Base-by-base conservation (phyloP, 2,113 vertebrate species). In the Mus spicilegus region DNA sequence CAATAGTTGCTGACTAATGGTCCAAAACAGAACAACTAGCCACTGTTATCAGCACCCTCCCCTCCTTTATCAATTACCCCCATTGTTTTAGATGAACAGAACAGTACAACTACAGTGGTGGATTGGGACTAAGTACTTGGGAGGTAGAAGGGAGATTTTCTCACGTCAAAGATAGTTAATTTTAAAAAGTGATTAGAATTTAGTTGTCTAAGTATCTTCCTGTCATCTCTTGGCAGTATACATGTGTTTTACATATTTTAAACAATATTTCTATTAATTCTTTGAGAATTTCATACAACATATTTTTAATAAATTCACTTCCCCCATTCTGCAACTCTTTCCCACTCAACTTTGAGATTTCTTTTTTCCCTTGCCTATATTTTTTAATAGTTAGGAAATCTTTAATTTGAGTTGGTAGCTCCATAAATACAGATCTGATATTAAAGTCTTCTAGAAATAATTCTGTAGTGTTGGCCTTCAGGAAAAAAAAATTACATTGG, bases 81-180 rank as follows among this genome's bases (percentile, higher is more conserved):
- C 30, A 20, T 73, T 84, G 13, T 94, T 33, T 69, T 56, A 89
- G 17, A 91, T 30, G 54, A 51, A 80, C 2, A 72, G 20, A 87
- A 65, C 39, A 39, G 76, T 92, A 73, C 9, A 86, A 10, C 1
- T 76, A 13, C 12, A 89, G 76, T 58, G 30, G 20, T 19, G 73
- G 30, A 36, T 7, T 67, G 54, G 42, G 11, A 73, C 30, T 33
- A 13, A 54, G 33, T 7, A 17, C 17, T 33, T 3, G 17, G 56
- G 11, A 90, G 49, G 28, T 33, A 46, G 70, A 26, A 87, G 4
- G 6, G 19, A 42, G 73, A 58, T 73, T 89, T 90, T 84, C 80
- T 51, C 86, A 84, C 69, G 91, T 95, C 39, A 81, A 76, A 93
- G 84, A 36, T 51, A 90, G 78, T 82, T 67, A 92, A 67, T 46